phyloP scores from a whole-genome alignment of 1,140 invertebrate species.

The Ips typographus region DNA sequence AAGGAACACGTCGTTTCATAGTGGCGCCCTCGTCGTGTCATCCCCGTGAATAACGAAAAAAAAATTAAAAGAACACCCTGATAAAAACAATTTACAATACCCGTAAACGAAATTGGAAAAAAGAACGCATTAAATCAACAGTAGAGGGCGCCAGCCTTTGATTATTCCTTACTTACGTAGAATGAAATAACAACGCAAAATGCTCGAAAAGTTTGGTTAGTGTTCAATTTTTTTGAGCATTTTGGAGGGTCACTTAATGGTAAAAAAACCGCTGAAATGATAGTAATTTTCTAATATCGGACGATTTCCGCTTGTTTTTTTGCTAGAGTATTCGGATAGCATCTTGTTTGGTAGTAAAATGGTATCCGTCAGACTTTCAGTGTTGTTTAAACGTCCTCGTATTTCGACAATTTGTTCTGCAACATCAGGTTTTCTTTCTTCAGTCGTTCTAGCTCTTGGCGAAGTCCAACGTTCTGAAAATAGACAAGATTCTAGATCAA shows the following conservation, averaged over 20 bases:
- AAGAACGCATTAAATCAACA: too few species aligned
- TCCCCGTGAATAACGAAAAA: too few species aligned
- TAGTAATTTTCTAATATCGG: constrained; percentile 25
- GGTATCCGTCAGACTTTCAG: constrained; percentile 19
- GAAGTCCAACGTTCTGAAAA: constrained; percentile 78
- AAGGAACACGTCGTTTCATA: constrained; percentile 8
- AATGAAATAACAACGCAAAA: neutral
- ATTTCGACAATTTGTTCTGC: constrained; percentile 82
- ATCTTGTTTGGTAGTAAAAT: neutral
- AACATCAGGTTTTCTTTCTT: constrained; percentile 89
- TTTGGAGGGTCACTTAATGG: neutral
- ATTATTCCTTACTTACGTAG: neutral
- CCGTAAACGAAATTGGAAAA: too few species aligned
- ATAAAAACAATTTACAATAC: too few species aligned
- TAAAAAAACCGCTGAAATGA: constrained; percentile 23
- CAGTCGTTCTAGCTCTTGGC: constrained; percentile 83
- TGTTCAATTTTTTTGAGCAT: constrained; percentile 17
- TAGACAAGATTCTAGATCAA: neutral
- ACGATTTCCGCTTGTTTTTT: constrained; percentile 25
- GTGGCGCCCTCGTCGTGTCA: too few species aligned
- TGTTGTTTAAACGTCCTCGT: constrained; percentile 71
- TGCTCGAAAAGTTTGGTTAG: neutral
- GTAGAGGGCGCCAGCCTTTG: neutral
- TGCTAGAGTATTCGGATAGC: constrained; percentile 14
- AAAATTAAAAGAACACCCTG: too few species aligned